Conservation (phyloP, 2,888 invertebrate species). For the Athalia cordata region DNA sequence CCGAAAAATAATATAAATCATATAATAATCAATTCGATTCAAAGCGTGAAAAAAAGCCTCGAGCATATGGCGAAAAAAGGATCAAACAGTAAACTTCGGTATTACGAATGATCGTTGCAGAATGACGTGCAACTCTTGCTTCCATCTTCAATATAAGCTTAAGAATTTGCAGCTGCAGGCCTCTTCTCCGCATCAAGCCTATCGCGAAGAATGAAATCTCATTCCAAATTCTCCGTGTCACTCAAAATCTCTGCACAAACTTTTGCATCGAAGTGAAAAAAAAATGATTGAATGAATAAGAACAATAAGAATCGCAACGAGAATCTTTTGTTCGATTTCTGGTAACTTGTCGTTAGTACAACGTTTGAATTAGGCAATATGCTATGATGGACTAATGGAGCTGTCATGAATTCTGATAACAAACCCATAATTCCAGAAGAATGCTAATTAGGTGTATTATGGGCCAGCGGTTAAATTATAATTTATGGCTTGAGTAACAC, state of each 20-base stretch:
- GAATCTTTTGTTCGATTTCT: background rate
- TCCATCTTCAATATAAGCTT: background rate
- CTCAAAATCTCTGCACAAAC: no score
- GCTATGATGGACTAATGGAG: background rate
- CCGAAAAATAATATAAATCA: background rate
- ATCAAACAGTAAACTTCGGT: background rate
- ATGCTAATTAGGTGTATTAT: constrained; percentile 32
- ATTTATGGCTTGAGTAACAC: constrained; percentile 39
- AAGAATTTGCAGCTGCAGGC: constrained; percentile 13
- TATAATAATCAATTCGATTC: constrained; percentile 17
- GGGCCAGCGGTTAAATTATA: constrained; percentile 40
- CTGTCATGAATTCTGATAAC: background rate
- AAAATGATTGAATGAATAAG: no score
- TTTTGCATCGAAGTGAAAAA: no score
- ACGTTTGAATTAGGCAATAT: background rate
- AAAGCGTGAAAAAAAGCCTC: constrained; percentile 12
- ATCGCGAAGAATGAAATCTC: no score
- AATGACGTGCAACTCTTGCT: constrained; percentile 22
- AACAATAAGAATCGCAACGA: no score
- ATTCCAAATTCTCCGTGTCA: no score
- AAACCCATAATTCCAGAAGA: constrained; percentile 24
- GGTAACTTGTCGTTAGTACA: background rate
- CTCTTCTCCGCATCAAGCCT: no score
- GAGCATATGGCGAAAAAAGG: background rate
- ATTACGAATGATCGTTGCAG: background rate